Evolutionary conservation across 1,140 invertebrate species (phyloP), one percentile per base, ranked within the genome.

Genomic region (Achatina immaculata): DNA sequence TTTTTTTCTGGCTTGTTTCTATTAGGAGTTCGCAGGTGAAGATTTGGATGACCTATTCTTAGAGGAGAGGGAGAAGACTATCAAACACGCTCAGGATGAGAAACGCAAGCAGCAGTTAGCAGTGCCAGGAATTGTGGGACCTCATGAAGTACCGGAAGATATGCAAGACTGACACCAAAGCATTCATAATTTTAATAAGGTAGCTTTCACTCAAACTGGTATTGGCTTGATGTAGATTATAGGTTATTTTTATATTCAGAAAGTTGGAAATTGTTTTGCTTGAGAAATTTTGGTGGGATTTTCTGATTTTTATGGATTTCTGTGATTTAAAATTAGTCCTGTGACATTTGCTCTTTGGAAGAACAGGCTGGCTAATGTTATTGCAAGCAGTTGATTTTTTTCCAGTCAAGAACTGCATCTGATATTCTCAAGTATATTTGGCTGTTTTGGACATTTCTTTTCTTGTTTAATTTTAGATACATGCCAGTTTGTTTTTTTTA

Each of bases 41-140:
- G 98, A 99, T 90, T 97, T 99, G 91, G 96, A 95, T 82, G 98
- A 99, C 92, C 92, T 99, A 83, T 99, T 96, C 92, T 92, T 99
- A 84, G 98, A 99, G 90, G 98, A 99, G 90, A 94, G 98, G 86
- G 96, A 99, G 91, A 94, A 93, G 69, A 95, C 96, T 69, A 93
- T 99, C 66, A 94, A 95, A 83, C 92, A 94, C 86, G 97, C 97
- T 28, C 96, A 99, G 90, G 95, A 96, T 81, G 97, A 98, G 87
- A 99, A 99, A 92, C 93, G 96, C 88, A 94, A 95, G 90, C 93
- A 96, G 80, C 97, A 99, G 92, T 94, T 97, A 91, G 95, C 95
- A 75, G 97, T 99, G 84, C 98, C 98, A 78, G 98, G 98, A 85
- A 98, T 99, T 87, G 93, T 99, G 80, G 99, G 99, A 93, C 97